Conservation (phyloP, 2,797 vertebrate species). For the Acanthurus lineatus region DNA sequence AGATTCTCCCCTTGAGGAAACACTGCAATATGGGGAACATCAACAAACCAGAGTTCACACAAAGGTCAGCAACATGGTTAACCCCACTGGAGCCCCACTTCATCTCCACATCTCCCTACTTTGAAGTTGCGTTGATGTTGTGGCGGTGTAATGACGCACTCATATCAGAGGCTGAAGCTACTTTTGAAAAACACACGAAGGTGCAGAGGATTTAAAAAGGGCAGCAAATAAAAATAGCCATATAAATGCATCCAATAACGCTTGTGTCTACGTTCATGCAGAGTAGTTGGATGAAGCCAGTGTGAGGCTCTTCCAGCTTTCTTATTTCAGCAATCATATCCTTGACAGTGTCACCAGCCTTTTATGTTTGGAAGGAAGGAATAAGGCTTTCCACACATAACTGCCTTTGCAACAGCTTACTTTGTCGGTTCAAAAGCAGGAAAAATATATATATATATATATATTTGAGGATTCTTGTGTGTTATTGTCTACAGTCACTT, state of each 20-base stretch:
- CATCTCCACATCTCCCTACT: slow-evolving; percentile 54
- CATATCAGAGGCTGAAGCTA: slow-evolving; percentile 34
- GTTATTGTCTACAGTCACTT: slow-evolving; percentile 37
- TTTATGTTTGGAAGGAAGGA: slow-evolving; percentile 34
- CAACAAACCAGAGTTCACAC: slow-evolving; percentile 82
- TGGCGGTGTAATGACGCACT: slow-evolving; percentile 34
- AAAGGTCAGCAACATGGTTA: slow-evolving; percentile 82
- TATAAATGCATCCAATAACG: slow-evolving; percentile 63
- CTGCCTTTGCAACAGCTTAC: slow-evolving; percentile 12
- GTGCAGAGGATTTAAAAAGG: slow-evolving; percentile 63
- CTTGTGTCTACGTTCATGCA: slow-evolving; percentile 42
- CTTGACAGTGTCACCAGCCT: slow-evolving; percentile 39
- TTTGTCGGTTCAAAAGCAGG: slow-evolving; percentile 31
- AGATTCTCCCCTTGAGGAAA: slow-evolving; percentile 84
- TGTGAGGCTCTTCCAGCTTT: slow-evolving; percentile 35
- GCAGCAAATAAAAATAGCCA: slow-evolving; percentile 73
- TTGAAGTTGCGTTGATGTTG: slow-evolving; percentile 45
- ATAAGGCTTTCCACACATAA: slow-evolving; percentile 47
- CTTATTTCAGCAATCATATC: slow-evolving; percentile 60
- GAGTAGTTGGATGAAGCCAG: slow-evolving; percentile 25
- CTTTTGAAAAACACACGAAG: slow-evolving; percentile 50
- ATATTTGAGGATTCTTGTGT: slow-evolving; percentile 18
- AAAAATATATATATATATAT: neutral
- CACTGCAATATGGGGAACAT: slow-evolving; percentile 80
- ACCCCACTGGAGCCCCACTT: slow-evolving; percentile 59